A percentile compares a stretch with the other conserved stretches of the same genome.
phyloP scores from a whole-genome alignment of 2,797 vertebrate species.

The Diplodus puntazzo region DNA sequence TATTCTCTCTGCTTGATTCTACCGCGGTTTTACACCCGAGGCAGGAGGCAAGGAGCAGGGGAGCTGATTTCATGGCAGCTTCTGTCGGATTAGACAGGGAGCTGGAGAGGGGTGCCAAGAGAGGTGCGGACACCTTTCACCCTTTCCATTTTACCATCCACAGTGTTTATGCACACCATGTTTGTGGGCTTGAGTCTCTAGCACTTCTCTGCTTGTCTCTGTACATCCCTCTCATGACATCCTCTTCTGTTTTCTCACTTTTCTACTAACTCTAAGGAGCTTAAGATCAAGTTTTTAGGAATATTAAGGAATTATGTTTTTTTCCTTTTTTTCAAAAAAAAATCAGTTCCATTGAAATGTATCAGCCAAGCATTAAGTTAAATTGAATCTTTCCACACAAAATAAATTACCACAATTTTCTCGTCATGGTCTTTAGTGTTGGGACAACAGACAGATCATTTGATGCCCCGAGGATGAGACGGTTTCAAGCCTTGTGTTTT shows the following conservation, averaged over 20 bases:
- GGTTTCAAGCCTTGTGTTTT: slow-evolving; percentile 41
- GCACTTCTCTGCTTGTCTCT: slow-evolving; percentile 7
- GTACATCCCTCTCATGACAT: not conserved
- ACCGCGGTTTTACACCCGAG: slow-evolving; percentile 60
- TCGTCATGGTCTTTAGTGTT: not conserved
- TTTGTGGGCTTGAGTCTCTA: slow-evolving; percentile 9
- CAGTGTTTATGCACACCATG: slow-evolving; percentile 27
- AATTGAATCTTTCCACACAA: slow-evolving; percentile 10
- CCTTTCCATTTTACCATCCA: slow-evolving; percentile 37
- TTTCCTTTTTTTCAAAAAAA: not conserved
- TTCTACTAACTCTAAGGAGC: not conserved
- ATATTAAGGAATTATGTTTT: not conserved
- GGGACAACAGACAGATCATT: slow-evolving; percentile 45
- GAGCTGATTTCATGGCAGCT: slow-evolving; percentile 79
- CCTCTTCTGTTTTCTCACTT: slow-evolving; percentile 1
- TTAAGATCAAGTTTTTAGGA: not conserved
- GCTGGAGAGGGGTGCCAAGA: slow-evolving; percentile 56
- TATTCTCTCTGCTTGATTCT: slow-evolving; percentile 68
- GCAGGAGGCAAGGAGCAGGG: slow-evolving; percentile 66
- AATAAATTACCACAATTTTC: not conserved
- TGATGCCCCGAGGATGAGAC: slow-evolving; percentile 42
- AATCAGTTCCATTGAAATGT: not conserved
- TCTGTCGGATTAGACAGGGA: slow-evolving; percentile 76
- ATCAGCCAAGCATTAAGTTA: not conserved
- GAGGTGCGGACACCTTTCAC: slow-evolving; percentile 67